Percentiles rank a stretch among this genome's conserved stretches.
phyloP scores from a whole-genome alignment of 1,140 invertebrate genomes.

The Sminthurides bifidus region DNA sequence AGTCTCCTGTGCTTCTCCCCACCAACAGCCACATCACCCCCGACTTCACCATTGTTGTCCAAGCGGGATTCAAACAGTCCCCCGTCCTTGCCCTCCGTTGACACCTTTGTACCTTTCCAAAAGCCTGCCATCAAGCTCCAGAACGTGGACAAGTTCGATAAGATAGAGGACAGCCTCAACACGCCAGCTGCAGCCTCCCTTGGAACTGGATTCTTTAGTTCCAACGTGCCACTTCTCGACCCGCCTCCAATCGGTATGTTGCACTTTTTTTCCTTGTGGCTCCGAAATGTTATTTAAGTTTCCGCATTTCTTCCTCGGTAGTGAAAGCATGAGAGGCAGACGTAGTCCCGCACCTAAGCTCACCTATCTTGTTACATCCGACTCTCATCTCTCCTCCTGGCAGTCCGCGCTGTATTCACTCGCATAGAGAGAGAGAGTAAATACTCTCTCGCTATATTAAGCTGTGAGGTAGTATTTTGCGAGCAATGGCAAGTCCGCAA shows the following conservation, averaged over 20 bases:
- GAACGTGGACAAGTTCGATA: constrained; percentile 17
- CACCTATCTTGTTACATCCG: too few species aligned
- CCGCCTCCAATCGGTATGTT: constrained; percentile 31
- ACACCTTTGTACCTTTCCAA: not conserved
- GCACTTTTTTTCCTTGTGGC: not conserved
- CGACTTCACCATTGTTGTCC: not conserved
- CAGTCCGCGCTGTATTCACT: too few species aligned
- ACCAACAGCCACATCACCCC: constrained; percentile 28
- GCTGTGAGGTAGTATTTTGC: too few species aligned
- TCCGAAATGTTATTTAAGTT: too few species aligned
- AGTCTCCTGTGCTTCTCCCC: constrained; percentile 32
- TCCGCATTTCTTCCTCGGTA: too few species aligned
- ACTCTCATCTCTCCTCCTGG: too few species aligned
- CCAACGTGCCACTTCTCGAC: constrained; percentile 21
- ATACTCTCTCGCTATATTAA: too few species aligned
- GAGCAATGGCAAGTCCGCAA: too few species aligned
- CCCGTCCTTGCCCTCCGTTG: constrained; percentile 3
- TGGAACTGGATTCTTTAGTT: constrained; percentile 30
- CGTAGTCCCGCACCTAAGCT: too few species aligned
- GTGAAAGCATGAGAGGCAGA: too few species aligned
- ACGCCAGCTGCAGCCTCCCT: constrained; percentile 28
- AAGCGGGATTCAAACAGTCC: constrained; percentile 4
- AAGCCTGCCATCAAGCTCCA: constrained; percentile 9
- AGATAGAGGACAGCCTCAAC: constrained; percentile 31
- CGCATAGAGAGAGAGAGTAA: too few species aligned